A percentile compares a stretch with the other conserved stretches of the same genome.
Evolutionary conservation across 2,113 vertebrate species (phyloP).

Genomic region (Heterocephalus glaber): DNA sequence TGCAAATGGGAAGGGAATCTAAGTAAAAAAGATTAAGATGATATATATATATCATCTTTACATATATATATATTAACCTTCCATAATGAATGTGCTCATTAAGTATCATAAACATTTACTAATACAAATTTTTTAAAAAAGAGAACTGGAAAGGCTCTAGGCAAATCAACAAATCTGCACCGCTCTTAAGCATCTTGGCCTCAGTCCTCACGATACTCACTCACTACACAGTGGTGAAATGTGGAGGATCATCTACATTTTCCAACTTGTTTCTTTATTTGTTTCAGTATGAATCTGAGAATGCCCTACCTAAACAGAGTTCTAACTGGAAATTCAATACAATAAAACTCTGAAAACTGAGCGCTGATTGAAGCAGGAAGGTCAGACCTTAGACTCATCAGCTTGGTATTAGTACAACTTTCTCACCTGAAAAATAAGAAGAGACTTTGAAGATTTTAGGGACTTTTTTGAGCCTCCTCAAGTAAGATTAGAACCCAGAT

Average conservation of each 20-base stretch:
- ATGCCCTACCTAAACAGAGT: background rate
- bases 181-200: background rate
- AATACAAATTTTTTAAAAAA: background rate
- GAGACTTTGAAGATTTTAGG: background rate
- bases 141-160: background rate
- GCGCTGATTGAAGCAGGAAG: background rate
- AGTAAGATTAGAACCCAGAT: background rate
- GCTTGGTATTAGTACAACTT: background rate
- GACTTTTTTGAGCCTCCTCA: background rate
- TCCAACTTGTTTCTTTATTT: background rate
- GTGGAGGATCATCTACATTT: background rate
- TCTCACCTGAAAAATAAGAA: conserved; percentile 29
- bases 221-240: background rate
- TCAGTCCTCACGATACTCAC: background rate
- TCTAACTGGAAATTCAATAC: background rate
- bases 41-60: background rate
- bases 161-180: background rate
- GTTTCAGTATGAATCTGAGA: background rate
- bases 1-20: background rate
- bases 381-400: background rate
- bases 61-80: background rate
- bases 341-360: conserved; percentile 26
- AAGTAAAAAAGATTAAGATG: background rate
- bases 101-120: background rate
- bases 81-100: background rate